Base-by-base conservation (phyloP, 2,113 vertebrate species). In the Dicentrarchus labrax region DNA sequence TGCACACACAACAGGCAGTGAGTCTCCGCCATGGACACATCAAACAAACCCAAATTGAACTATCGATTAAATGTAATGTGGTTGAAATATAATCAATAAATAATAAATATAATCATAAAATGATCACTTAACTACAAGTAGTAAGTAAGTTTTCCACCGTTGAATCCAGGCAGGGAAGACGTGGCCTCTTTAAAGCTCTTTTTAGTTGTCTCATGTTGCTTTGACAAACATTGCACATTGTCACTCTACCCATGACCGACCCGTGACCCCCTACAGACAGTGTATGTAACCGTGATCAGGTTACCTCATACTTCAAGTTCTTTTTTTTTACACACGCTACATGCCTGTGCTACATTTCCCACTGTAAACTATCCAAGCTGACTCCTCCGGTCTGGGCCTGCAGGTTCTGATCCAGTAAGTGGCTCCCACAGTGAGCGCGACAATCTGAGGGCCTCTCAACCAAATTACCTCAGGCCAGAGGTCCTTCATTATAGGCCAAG, bases 391-490 rank as follows among this genome's bases (percentile, higher is more conserved):
- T 82, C 39, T 68, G 54, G 62, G 60, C 54, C 43, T 1, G 8
- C n/a, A 57, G 75, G 51, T 8, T 68, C 24, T 81, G 82, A 88
- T 86, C 45, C 79, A 39, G 24, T 71, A 53, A 84, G 41, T 51
- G 82, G 24, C 85, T 89, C 73, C 80, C 86, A 80, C 85, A 36
- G 69, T 24, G 2, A 71, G 45, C 47, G 36, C 57, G 84, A 72
- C 43, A 73, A 84, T 80, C 43, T 38, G 65, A 78, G 73, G 30
- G 76, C 64, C 76, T 72, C 82, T 72, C 47, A 12, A 12, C 66
- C 43, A 73, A 89, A 88, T 81, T 78, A 66, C 77, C 72, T 30
- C 54, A 50, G 80, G 72, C 62, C 79, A 86, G 66, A 85, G 73
- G 84, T 72, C 68, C 79, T 69, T 30, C 53, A 50, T 84, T 87